These are phyloP conservation scores for Brachypterus glaber DNA, from an alignment of 2,888 invertebrate species.

Conservation along the genomic window DNA sequence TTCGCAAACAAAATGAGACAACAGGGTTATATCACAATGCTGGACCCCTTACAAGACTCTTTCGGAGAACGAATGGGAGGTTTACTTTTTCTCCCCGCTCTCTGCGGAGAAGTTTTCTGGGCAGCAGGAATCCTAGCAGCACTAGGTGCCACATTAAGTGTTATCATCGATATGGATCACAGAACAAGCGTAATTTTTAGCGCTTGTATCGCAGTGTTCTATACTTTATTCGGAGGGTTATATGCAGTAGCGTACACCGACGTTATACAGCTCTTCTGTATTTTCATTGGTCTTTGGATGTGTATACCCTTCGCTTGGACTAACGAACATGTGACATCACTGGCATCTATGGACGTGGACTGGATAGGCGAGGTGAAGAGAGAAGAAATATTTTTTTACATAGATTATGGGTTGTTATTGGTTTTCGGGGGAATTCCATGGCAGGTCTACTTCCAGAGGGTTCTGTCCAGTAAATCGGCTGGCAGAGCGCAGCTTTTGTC, in stretches of 20 bases:
- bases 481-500: slow-evolving; percentile 87
- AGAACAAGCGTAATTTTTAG: slow-evolving; percentile 88
- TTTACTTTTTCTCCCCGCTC: slow-evolving; percentile 87
- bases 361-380: slow-evolving; percentile 78
- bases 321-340: slow-evolving; percentile 74
- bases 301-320: slow-evolving; percentile 94
- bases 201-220: slow-evolving; percentile 92
- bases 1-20: slow-evolving; percentile 97
- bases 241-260: slow-evolving; percentile 99
- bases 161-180: slow-evolving; percentile 94
- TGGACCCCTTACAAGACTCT: slow-evolving; percentile 94
- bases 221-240: slow-evolving; percentile 94
- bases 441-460: slow-evolving; percentile 98
- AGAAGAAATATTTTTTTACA: slow-evolving; percentile 67
- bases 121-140: slow-evolving; percentile 96
- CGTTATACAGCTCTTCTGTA: slow-evolving; percentile 95
- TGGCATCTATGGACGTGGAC: slow-evolving; percentile 74
- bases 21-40: slow-evolving; percentile 97
- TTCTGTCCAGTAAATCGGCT: slow-evolving; percentile 92
- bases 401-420: slow-evolving; percentile 81
- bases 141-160: slow-evolving; percentile 88
- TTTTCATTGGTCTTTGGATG: slow-evolving; percentile 96
- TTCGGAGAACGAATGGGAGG: slow-evolving; percentile 98
- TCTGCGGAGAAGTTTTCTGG: slow-evolving; percentile 98
- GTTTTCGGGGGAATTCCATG: slow-evolving; percentile 96